phyloP scores from a whole-genome alignment of 2,888 invertebrate genomes.

The Microdon myrmicae region DNA sequence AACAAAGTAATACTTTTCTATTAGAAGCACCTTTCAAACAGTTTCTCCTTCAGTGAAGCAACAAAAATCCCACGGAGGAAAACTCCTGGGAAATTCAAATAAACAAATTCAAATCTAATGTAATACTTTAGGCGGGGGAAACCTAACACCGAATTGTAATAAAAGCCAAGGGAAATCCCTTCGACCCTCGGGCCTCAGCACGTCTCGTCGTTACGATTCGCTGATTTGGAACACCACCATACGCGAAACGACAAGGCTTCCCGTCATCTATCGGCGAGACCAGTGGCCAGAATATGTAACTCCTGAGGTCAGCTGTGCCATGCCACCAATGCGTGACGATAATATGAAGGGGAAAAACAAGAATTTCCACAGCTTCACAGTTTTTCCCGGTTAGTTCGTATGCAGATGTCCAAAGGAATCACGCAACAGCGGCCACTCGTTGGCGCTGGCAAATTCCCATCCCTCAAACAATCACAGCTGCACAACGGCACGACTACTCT shows the following conservation, averaged over 20 bases:
- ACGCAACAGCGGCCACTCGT: slow-evolving; percentile 44
- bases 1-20: slow-evolving; percentile 19
- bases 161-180: slow-evolving; percentile 22
- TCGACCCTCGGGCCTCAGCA: slow-evolving; percentile 5
- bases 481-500: slow-evolving; percentile 32
- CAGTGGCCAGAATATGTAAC: slow-evolving; percentile 19
- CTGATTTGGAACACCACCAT: slow-evolving; percentile 52
- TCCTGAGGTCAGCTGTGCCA: slow-evolving; percentile 41
- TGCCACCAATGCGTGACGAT: slow-evolving; percentile 41
- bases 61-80: slow-evolving; percentile 11
- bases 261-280: slow-evolving; percentile 19
- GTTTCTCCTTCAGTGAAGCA: too few relatives aligned
- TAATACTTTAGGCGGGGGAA: slow-evolving; percentile 18
- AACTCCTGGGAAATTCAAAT: slow-evolving; percentile 42
- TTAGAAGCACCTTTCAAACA: slow-evolving; percentile 39
- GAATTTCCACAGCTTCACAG: slow-evolving; percentile 34
- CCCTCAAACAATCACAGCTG: slow-evolving; percentile 40
- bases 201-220: slow-evolving; percentile 33
- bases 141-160: neutral
- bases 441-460: slow-evolving; percentile 21
- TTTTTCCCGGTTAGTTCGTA: slow-evolving; percentile 14
- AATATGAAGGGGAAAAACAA: slow-evolving; percentile 25
- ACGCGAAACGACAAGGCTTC: slow-evolving; percentile 34
- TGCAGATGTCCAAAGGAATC: slow-evolving; percentile 46
- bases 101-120: slow-evolving; percentile 36